These are phyloP conservation scores for Micromys minutus DNA, from an alignment of 2,113 vertebrate species.

Conservation along the genomic window DNA sequence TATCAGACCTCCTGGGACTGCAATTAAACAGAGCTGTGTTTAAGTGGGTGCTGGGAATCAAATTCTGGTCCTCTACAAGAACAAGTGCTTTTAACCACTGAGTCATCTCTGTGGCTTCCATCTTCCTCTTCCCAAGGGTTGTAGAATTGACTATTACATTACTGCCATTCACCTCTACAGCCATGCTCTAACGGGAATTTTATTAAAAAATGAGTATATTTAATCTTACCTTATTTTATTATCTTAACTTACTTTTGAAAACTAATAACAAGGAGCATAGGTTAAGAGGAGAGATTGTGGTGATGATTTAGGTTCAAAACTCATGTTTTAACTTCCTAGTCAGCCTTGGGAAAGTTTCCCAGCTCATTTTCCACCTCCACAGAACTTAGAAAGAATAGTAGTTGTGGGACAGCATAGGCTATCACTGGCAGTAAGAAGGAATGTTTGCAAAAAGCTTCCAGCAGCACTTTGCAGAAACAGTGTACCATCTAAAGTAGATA, in stretches of 20 bases:
- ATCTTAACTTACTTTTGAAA: conserved; percentile 17
- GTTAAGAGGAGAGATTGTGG: background rate
- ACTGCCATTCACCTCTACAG: background rate
- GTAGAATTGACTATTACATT: background rate
- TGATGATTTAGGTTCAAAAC: background rate
- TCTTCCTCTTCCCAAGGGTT: no score
- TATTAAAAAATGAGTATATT: background rate
- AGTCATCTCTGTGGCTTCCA: background rate
- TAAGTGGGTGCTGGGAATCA: background rate
- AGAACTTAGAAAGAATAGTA: background rate
- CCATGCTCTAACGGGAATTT: background rate
- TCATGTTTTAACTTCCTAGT: background rate
- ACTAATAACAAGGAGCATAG: background rate
- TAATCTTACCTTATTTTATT: conserved; percentile 9
- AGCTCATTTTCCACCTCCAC: background rate
- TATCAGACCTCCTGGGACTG: no score
- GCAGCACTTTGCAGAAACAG: background rate
- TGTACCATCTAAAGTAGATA: background rate
- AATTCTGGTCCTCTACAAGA: background rate
- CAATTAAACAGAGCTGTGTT: background rate
- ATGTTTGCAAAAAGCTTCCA: background rate
- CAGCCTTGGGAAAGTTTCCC: background rate
- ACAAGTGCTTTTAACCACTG: background rate
- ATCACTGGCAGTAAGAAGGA: background rate
- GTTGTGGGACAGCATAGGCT: background rate